These are phyloP conservation scores for Hylaeus volcanicus DNA, from an alignment of 1,140 invertebrate genomes.

Conservation along the genomic window DNA sequence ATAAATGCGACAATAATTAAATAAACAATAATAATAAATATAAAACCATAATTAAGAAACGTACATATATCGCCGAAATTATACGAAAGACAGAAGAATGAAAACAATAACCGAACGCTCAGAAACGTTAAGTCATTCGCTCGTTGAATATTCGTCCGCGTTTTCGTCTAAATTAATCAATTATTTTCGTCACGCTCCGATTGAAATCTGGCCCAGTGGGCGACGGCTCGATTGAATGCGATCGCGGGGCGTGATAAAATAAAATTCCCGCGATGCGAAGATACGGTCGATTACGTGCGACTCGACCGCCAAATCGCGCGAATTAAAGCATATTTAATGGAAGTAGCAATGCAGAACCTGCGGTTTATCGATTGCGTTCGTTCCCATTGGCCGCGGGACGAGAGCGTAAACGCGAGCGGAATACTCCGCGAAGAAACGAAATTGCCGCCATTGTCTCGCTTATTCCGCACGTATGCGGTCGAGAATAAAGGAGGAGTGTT, in stretches of 20 bases:
- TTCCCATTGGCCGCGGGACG: too few species aligned
- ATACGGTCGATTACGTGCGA: conserved; percentile 7
- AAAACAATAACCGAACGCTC: too few species aligned
- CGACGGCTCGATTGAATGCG: neutral
- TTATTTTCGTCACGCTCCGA: too few species aligned
- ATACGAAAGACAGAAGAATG: too few species aligned
- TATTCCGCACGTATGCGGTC: neutral
- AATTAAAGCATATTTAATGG: conserved; percentile 25
- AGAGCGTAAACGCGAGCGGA: neutral
- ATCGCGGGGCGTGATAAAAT: neutral
- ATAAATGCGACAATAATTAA: too few species aligned
- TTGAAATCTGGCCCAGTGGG: neutral
- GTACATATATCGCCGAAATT: too few species aligned
- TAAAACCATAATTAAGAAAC: too few species aligned
- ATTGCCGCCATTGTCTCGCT: too few species aligned
- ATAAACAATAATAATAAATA: too few species aligned
- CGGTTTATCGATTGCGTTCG: conserved; percentile 4
- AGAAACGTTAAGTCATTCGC: too few species aligned
- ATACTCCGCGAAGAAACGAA: neutral
- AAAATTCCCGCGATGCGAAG: neutral
- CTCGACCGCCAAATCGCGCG: neutral
- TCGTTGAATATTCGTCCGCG: too few species aligned
- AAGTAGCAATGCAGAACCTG: neutral
- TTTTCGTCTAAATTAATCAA: too few species aligned
- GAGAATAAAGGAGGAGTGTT: neutral